Conservation (phyloP, 2,113 vertebrate genomes). For the Gymnocephalus cernua region DNA sequence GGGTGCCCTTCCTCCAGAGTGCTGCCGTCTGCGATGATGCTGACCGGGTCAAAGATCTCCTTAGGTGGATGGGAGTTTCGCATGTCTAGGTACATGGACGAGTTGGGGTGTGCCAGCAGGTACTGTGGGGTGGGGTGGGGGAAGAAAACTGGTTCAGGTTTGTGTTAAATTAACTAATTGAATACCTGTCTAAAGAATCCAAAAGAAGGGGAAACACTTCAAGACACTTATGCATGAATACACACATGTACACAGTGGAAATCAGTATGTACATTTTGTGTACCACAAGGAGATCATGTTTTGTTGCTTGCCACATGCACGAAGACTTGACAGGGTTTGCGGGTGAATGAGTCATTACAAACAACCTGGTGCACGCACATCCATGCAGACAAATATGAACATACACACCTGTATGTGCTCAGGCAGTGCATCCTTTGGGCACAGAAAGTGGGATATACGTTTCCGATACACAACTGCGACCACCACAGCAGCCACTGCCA, state of each 20-base stretch:
- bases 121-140: constrained; percentile 47
- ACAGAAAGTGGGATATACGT: constrained; percentile 58
- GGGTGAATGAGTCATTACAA: background rate
- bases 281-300: background rate
- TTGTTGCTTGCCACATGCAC: no score
- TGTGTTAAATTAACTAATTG: background rate
- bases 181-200: background rate
- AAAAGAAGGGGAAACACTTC: background rate
- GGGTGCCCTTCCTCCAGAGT: constrained; percentile 1
- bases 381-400: background rate
- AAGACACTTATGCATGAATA: background rate
- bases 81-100: constrained; percentile 51
- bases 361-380: background rate
- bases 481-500: constrained; percentile 35
- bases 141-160: background rate
- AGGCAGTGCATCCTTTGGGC: constrained; percentile 65
- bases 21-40: constrained; percentile 38
- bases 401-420: constrained; percentile 67
- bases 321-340: background rate
- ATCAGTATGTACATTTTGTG: background rate
- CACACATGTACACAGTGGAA: background rate
- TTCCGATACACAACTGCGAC: constrained; percentile 43
- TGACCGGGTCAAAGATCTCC: constrained; percentile 66
- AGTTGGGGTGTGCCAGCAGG: constrained; percentile 37
- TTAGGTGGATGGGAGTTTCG: constrained; percentile 41